phyloP scores from a whole-genome alignment of 2,888 invertebrate genomes.

The Stenodema calcarata region DNA sequence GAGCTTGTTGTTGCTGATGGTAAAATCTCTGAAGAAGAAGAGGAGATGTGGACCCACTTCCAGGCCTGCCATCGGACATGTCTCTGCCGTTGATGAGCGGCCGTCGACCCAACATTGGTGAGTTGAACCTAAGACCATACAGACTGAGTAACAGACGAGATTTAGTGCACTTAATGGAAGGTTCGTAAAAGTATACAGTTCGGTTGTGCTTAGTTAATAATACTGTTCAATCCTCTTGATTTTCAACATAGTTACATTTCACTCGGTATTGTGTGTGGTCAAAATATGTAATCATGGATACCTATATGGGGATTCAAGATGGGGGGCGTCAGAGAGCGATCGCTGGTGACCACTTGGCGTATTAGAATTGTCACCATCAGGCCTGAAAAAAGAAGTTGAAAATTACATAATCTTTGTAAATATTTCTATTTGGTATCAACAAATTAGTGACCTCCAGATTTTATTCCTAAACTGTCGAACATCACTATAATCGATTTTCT shows the following conservation, averaged over 20 bases:
- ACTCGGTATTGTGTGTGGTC: too few relatives aligned
- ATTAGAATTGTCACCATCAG: constrained; percentile 20
- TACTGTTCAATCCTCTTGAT: too few relatives aligned
- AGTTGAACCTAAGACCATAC: constrained; percentile 15
- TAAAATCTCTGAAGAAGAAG: constrained; percentile 79
- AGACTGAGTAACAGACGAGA: background rate
- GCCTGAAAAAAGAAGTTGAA: background rate
- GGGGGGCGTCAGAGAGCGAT: constrained; percentile 50
- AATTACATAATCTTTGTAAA: too few relatives aligned
- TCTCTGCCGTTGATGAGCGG: constrained; percentile 39
- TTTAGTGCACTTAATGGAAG: too few relatives aligned
- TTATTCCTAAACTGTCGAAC: too few relatives aligned
- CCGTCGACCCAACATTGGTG: constrained; percentile 29
- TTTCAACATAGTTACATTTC: too few relatives aligned
- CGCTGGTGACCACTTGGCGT: constrained; percentile 48
- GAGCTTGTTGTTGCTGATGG: constrained; percentile 77
- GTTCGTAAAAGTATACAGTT: too few relatives aligned
- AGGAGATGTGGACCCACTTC: constrained; percentile 76
- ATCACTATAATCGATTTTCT: too few relatives aligned
- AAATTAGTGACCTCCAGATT: too few relatives aligned
- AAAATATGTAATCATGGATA: too few relatives aligned
- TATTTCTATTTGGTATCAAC: too few relatives aligned
- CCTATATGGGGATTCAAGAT: constrained; percentile 33
- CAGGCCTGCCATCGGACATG: constrained; percentile 1
- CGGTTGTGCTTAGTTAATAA: too few relatives aligned